These are phyloP conservation scores for silkworm (Bombyx mori) DNA, from an alignment of 1,140 invertebrate species.

Conservation along the genomic window ASM3026992v2 NC_085107.1:10983501-10984000, in stretches of 20 bases:
- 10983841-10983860: neutral
- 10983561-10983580: neutral
- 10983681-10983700: too few species aligned
- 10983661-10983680: too few species aligned
- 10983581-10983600: neutral
- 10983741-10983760: slow-evolving; percentile 53
- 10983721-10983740: too few species aligned
- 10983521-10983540: slow-evolving; percentile 35
- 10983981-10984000: neutral
- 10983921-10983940: slow-evolving; percentile 12
- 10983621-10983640: too few species aligned
- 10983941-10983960: slow-evolving; percentile 3
- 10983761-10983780: slow-evolving; percentile 48
- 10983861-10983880: slow-evolving; percentile 54
- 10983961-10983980: slow-evolving; percentile 10
- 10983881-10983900: slow-evolving; percentile 34
- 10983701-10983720: too few species aligned
- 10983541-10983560: slow-evolving; percentile 2
- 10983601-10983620: slow-evolving; percentile 8
- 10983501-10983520: slow-evolving; percentile 81
- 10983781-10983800: slow-evolving; percentile 20
- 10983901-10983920: slow-evolving; percentile 34
- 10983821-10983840: neutral
- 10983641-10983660: too few species aligned
- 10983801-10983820: slow-evolving; percentile 13